A percentile compares a stretch with the other conserved stretches of the same genome.
Evolutionary conservation across 2,113 vertebrate genomes (phyloP).

Genomic region (Arizona elegans): DNA sequence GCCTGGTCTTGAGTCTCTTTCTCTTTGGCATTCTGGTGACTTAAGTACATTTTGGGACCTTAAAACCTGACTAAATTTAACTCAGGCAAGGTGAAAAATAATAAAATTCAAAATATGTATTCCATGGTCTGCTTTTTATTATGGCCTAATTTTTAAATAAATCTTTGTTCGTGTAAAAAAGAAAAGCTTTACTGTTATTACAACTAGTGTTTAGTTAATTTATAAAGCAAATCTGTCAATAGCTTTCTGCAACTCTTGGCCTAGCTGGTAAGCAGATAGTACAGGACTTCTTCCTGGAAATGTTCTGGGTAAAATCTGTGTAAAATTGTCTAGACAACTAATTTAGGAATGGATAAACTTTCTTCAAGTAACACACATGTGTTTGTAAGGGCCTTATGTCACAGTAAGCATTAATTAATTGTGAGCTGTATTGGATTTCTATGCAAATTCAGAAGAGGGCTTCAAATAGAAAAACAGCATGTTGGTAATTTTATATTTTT

Average conservation of each 20-base stretch:
- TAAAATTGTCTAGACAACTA: constrained; percentile 1
- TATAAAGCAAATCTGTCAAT: neutral
- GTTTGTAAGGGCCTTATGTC: neutral
- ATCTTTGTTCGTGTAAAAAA: neutral
- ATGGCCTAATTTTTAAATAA: neutral
- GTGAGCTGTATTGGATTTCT: neutral
- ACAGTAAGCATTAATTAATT: neutral
- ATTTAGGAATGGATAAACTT: neutral
- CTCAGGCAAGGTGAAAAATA: neutral
- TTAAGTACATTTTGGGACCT: too few relatives aligned
- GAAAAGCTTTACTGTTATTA: neutral
- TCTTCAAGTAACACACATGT: neutral
- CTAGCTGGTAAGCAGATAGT: neutral
- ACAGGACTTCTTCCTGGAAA: neutral
- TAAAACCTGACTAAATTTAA: neutral
- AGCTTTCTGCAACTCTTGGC: neutral
- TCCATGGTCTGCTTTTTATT: neutral
- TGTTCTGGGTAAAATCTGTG: neutral
- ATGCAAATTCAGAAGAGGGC: neutral
- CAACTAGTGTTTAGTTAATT: neutral
- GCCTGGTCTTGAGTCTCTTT: too few relatives aligned
- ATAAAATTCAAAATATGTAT: neutral
- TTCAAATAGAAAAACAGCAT: neutral
- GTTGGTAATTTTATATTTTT: neutral
- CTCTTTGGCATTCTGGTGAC: too few relatives aligned